A percentile compares a stretch with the other conserved stretches of the same genome.
These are phyloP conservation scores for Genyomyrus donnyi DNA, from an alignment of 2,113 vertebrate species.

Conservation along the genomic window DNA sequence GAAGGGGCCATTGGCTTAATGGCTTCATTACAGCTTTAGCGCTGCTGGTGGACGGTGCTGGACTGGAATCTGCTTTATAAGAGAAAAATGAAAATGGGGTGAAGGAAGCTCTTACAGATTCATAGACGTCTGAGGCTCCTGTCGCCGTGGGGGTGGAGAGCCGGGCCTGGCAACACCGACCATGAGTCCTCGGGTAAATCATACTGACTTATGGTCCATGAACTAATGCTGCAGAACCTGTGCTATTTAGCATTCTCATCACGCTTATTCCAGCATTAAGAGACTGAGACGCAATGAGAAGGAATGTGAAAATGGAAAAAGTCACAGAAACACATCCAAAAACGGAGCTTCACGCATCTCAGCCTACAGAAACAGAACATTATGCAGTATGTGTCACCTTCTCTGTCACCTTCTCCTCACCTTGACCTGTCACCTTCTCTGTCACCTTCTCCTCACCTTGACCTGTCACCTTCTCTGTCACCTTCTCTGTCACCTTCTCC, in stretches of 20 bases:
- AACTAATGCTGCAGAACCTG: neutral
- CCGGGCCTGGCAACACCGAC: neutral
- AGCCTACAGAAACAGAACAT: neutral
- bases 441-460: slow-evolving; percentile 24
- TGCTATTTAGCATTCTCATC: neutral
- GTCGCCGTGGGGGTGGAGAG: neutral
- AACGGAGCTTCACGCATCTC: neutral
- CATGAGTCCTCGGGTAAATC: neutral
- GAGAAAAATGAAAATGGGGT: neutral
- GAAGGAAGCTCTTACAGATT: neutral
- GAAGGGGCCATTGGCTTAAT: neutral
- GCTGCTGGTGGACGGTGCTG: neutral
- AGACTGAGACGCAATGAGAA: neutral
- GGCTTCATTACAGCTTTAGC: neutral
- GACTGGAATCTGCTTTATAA: neutral
- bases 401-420: neutral
- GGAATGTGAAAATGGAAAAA: neutral
- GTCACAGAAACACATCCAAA: neutral
- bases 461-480: neutral
- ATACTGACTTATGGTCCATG: neutral
- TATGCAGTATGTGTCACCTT: neutral
- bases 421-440: no score
- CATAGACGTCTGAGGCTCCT: neutral
- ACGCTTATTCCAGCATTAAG: neutral
- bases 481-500: slow-evolving; percentile 15